A percentile compares a stretch with the other conserved stretches of the same genome.
Conservation (phyloP, 1,140 invertebrate species). For the Hylaeus anthracinus region DNA sequence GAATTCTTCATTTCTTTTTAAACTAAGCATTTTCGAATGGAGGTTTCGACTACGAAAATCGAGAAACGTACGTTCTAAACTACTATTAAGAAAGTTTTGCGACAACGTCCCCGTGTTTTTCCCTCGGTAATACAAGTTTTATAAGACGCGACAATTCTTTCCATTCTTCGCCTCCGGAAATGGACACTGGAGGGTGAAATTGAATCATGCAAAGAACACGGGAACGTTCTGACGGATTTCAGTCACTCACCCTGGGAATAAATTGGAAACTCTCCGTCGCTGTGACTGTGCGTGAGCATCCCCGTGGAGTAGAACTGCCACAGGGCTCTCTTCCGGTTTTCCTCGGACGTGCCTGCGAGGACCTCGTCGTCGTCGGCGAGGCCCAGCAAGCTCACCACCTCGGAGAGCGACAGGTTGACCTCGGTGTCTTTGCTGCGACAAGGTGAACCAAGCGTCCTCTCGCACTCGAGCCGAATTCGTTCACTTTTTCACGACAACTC, state of each 20-base stretch:
- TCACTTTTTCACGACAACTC: slow-evolving; percentile 7
- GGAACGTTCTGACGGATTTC: not conserved
- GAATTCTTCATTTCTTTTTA: too few species aligned
- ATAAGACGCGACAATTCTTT: too few species aligned
- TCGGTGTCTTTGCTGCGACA: slow-evolving; percentile 27
- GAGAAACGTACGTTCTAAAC: too few species aligned
- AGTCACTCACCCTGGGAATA: slow-evolving; percentile 82
- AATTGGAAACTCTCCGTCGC: slow-evolving; percentile 90
- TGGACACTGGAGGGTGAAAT: too few species aligned
- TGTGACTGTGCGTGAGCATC: slow-evolving; percentile 90
- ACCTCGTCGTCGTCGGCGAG: slow-evolving; percentile 72
- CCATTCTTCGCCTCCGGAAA: too few species aligned
- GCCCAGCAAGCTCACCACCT: slow-evolving; percentile 68
- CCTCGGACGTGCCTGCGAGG: slow-evolving; percentile 64
- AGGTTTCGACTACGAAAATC: too few species aligned
- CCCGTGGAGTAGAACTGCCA: slow-evolving; percentile 76
- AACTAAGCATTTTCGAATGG: too few species aligned
- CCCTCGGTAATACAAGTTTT: too few species aligned
- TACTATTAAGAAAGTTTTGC: too few species aligned
- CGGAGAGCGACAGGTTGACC: slow-evolving; percentile 70
- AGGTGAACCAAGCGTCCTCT: not conserved
- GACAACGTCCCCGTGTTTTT: too few species aligned
- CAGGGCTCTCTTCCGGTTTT: slow-evolving; percentile 69
- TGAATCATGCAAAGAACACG: not conserved
- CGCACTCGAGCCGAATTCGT: not conserved